Conservation (phyloP, 2,797 vertebrate genomes). For the Heterohyrax brucei region DNA sequence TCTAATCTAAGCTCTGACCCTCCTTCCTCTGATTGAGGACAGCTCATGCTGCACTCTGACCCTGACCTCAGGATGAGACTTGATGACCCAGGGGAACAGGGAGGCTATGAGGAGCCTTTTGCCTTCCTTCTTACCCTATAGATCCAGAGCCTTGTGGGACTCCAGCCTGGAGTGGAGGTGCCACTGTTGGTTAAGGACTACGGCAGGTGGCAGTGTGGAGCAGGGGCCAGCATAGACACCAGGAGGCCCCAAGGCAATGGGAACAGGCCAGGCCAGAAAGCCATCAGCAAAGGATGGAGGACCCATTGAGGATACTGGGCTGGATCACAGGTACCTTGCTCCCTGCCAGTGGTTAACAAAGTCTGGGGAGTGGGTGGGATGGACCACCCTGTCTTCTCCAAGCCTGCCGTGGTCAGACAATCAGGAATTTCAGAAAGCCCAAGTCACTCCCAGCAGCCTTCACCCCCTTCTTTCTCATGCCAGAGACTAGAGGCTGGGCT, state of each 20-base stretch:
- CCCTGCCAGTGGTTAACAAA: neutral
- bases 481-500: neutral
- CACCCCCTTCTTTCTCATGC: neutral
- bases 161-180: neutral
- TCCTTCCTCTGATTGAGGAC: neutral
- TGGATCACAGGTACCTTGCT: neutral
- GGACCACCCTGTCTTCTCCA: neutral
- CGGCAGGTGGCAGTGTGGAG: neutral
- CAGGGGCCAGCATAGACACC: neutral
- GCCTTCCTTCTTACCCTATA: neutral
- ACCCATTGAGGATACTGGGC: neutral
- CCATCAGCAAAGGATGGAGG: neutral
- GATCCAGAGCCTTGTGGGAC: neutral
- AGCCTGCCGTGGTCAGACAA: neutral
- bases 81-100: neutral
- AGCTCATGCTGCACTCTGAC: neutral
- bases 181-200: neutral
- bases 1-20: neutral
- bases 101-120: neutral
- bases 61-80: neutral
- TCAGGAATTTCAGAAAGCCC: neutral
- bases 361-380: neutral
- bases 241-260: neutral
- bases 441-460: neutral
- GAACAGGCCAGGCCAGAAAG: neutral